Evolutionary conservation across 2,113 vertebrate genomes (phyloP).

Genomic region (Aphyosemion australe): DNA sequence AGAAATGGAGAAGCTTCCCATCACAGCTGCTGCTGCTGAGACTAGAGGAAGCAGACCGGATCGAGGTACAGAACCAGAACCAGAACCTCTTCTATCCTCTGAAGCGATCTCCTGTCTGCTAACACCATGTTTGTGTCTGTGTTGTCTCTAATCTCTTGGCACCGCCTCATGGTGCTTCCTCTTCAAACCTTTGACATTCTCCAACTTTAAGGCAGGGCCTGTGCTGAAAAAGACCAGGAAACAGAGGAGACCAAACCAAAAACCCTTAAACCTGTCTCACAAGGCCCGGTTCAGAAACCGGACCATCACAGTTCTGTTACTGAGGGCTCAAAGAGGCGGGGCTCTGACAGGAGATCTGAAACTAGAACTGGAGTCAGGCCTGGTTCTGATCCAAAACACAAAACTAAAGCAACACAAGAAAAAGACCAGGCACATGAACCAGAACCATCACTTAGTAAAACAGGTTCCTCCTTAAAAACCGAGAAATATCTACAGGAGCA

Average conservation of each 20-base stretch:
- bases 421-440: background rate
- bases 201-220: constrained; percentile 18
- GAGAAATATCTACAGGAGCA: no score
- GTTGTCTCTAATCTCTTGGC: constrained; percentile 66
- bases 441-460: background rate
- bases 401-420: background rate
- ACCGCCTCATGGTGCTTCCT: constrained; percentile 57
- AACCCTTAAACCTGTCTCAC: background rate
- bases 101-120: constrained; percentile 19
- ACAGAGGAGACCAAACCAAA: constrained; percentile 10
- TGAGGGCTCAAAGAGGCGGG: constrained; percentile 40
- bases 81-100: background rate
- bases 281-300: constrained; percentile 9
- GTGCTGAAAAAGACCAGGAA: constrained; percentile 2
- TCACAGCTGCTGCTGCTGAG: constrained; percentile 1
- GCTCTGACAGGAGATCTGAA: background rate
- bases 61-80: constrained; percentile 55
- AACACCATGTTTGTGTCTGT: constrained; percentile 57
- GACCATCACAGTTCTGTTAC: constrained; percentile 47
- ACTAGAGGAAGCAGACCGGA: constrained; percentile 20
- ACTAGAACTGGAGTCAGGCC: background rate
- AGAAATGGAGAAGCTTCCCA: constrained; percentile 45
- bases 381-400: background rate
- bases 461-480: background rate
- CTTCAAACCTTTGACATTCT: constrained; percentile 38